Evolutionary conservation across 2,888 invertebrate genomes (phyloP).

Genomic region (Opisthograptis luteolata): DNA sequence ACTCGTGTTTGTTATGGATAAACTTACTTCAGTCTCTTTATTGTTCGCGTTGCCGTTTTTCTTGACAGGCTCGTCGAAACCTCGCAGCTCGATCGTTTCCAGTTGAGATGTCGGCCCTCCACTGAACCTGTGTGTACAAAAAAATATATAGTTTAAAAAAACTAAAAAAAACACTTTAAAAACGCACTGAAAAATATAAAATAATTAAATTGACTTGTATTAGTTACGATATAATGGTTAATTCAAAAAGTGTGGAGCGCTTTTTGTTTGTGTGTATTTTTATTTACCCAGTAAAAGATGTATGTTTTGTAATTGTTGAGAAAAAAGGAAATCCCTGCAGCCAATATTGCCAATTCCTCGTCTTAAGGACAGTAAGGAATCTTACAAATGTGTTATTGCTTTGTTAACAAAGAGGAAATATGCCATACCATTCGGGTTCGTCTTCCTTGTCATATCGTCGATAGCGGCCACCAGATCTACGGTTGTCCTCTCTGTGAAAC

Average conservation of each 20-base stretch:
- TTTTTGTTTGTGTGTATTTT: no score
- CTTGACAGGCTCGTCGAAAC: slow-evolving; percentile 91
- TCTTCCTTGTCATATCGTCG: slow-evolving; percentile 87
- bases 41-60: slow-evolving; percentile 62
- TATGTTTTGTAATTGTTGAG: no score
- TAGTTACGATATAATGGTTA: no score
- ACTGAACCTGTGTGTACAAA: slow-evolving; percentile 84
- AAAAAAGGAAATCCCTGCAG: no score
- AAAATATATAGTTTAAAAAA: not conserved
- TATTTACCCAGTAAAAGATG: no score
- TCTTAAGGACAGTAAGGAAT: no score
- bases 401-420: not conserved
- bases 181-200: no score
- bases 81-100: slow-evolving; percentile 96
- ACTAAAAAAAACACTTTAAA: not conserved
- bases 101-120: slow-evolving; percentile 95
- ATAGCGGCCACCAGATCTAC: slow-evolving; percentile 82
- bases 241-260: no score
- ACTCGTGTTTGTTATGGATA: not conserved
- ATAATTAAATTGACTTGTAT: no score
- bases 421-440: slow-evolving; percentile 93
- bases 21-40: slow-evolving; percentile 65
- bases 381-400: no score
- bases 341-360: no score
- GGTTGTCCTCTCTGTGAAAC: slow-evolving; percentile 75